Percentiles rank a stretch among this genome's conserved stretches.
Evolutionary conservation across 1,140 invertebrate genomes (phyloP).

Genomic region (Lordiphosa collinella): DNA sequence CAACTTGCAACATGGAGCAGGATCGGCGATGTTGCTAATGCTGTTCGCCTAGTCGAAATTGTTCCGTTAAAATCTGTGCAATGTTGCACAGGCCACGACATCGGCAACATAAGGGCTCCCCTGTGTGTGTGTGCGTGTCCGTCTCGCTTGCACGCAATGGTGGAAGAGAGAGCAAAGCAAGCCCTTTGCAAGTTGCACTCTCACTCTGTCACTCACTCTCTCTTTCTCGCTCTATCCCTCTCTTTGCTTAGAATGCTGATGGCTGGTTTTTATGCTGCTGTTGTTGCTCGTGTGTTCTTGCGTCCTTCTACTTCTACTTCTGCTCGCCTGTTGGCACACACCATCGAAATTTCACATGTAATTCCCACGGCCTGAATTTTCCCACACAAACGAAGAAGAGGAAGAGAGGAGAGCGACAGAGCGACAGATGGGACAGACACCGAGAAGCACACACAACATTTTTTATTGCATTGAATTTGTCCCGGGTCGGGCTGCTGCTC

Average conservation of each 20-base stretch:
- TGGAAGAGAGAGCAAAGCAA: neutral
- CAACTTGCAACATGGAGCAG: constrained; percentile 54
- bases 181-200: neutral
- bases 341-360: constrained; percentile 79
- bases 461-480: constrained; percentile 58
- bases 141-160: too few relatives aligned
- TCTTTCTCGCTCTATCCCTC: too few relatives aligned
- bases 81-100: constrained; percentile 62
- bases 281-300: constrained; percentile 17
- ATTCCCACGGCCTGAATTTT: constrained; percentile 80
- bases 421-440: constrained; percentile 37
- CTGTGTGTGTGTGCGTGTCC: too few relatives aligned
- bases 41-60: constrained; percentile 60
- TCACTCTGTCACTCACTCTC: constrained; percentile 9
- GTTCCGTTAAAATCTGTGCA: constrained; percentile 75
- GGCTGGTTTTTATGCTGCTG: constrained; percentile 15
- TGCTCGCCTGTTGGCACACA: constrained; percentile 76
- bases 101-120: constrained; percentile 50
- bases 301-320: constrained; percentile 35
- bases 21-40: constrained; percentile 1
- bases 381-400: constrained; percentile 65
- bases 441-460: constrained; percentile 26
- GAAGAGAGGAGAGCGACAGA: constrained; percentile 55
- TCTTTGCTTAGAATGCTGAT: constrained; percentile 10
- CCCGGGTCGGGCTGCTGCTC: constrained; percentile 52